Evolutionary conservation across 2,888 invertebrate genomes (phyloP), one percentile per base, ranked within the genome.

Genomic region (Protula sp.): DNA sequence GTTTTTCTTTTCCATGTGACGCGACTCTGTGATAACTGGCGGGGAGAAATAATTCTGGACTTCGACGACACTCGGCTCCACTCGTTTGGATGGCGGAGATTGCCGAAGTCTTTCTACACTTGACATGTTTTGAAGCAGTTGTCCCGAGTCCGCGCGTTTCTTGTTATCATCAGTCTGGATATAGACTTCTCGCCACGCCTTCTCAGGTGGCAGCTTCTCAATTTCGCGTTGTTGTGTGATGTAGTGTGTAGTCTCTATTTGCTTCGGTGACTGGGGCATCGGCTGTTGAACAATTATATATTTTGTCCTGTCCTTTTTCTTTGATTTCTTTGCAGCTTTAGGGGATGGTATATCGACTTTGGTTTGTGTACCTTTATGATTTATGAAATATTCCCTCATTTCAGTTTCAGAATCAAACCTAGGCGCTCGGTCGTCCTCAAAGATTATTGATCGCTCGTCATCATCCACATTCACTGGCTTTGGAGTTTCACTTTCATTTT

Each of bases 321-420:
- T 51, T 4, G 22, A 4, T 19, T 22, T 28, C 3, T 4, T 56
- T 27, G 56, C 26, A 5, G 56, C 28, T 4, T 3, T 50, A 24
- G 50, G 51, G 4, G 50, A 14, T 26, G n/a, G 2, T 24, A n/a
- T 14, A 9, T 45, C 24, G 47, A 54, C 28, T 28, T 24, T 3
- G n/a, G 63, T 63, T 38, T 63, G 63, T 2, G 63, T 63, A 52
- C 60, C 60, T 53, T 63, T 63, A 47, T 62, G 59, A 30, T 45
- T 47, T 2, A 62, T 57, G 3, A 47, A 52, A 24, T 48, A 47
- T 28, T 57, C 57, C 24, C 38, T 30, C 28, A 59, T 47, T 22
- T 51, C 57, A 22, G 54, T 51, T 38, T 60, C 57, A 19, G 29
- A 22, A n/a, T 28, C 53, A 47, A 54, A 19, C 26, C 19, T 14